Conservation (phyloP, 2,113 vertebrate genomes). For the Epinephelus cyanopodus region DNA sequence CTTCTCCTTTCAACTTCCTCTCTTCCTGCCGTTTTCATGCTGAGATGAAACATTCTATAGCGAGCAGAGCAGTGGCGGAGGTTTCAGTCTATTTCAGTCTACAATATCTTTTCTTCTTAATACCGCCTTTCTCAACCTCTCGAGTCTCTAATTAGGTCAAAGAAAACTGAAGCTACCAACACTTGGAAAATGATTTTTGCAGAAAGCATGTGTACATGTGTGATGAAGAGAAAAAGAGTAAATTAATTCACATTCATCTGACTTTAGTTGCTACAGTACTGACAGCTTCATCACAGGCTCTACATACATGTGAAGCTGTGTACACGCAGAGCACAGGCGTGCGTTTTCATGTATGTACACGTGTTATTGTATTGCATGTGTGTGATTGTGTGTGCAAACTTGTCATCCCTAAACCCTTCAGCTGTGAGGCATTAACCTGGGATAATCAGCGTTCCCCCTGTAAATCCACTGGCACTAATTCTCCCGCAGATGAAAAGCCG, state of each 20-base stretch:
- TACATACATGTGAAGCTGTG: constrained; percentile 7
- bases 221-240: not conserved
- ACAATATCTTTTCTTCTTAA: constrained; percentile 1
- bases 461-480: constrained; percentile 59
- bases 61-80: not conserved
- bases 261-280: not conserved
- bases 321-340: not conserved
- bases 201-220: not conserved
- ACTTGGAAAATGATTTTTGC: not conserved
- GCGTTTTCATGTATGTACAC: not conserved
- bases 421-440: constrained; percentile 33
- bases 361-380: not conserved
- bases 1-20: constrained; percentile 7
- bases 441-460: constrained; percentile 40
- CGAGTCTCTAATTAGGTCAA: constrained; percentile 32
- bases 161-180: not conserved
- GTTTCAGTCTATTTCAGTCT: constrained; percentile 16
- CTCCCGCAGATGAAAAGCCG: constrained; percentile 40
- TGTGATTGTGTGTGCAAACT: constrained; percentile 3
- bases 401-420: constrained; percentile 28
- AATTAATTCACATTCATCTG: not conserved
- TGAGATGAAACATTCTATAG: not conserved
- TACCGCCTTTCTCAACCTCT: not conserved
- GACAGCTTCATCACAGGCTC: not conserved
- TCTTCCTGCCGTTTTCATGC: not conserved